phyloP scores from a whole-genome alignment of 1,140 invertebrate genomes.

The Temnothorax nylanderi region DNA sequence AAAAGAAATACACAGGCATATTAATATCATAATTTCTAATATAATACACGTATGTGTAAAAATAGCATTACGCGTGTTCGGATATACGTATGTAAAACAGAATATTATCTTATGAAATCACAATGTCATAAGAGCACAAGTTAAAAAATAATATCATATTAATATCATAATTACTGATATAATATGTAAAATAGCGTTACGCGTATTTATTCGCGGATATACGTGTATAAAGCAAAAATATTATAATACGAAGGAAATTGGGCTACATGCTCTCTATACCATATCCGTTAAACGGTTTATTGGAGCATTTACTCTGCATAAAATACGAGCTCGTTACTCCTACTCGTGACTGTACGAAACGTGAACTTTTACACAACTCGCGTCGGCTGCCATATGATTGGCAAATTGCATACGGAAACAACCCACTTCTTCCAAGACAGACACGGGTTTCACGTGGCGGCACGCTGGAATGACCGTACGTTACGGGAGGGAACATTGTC shows the following conservation, averaged over 20 bases:
- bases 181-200: too few species aligned
- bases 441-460: conserved; percentile 61
- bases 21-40: background rate
- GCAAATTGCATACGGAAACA: conserved; percentile 52
- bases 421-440: conserved; percentile 44
- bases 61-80: too few species aligned
- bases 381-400: conserved; percentile 61
- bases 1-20: background rate
- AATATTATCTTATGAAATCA: too few species aligned
- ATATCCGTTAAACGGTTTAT: conserved; percentile 28
- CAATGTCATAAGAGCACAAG: too few species aligned
- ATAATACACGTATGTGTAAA: too few species aligned
- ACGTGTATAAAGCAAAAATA: background rate
- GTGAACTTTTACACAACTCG: conserved; percentile 62
- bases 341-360: conserved; percentile 25
- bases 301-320: conserved; percentile 31
- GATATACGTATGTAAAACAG: too few species aligned
- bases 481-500: background rate
- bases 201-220: background rate
- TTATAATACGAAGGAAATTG: background rate
- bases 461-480: conserved; percentile 6
- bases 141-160: too few species aligned
- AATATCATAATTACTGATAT: too few species aligned
- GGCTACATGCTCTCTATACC: background rate
- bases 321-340: conserved; percentile 22